phyloP scores from a whole-genome alignment of 2,888 invertebrate species.

The Bedellia somnulentella region DNA sequence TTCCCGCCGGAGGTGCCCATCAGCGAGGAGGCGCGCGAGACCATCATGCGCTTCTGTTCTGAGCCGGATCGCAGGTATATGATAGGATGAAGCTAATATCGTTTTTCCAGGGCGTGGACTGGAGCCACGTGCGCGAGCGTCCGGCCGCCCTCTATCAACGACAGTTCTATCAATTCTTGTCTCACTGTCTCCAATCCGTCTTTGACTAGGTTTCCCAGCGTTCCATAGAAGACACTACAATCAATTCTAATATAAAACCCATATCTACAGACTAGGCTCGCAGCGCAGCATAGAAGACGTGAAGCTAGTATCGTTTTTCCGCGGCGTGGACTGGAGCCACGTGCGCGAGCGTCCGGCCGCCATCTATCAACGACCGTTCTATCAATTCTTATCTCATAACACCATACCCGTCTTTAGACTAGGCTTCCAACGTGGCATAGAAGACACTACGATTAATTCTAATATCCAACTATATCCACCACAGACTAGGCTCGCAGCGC shows the following conservation, averaged over 20 bases:
- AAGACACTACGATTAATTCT: no score
- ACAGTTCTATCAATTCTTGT: no score
- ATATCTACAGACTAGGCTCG: conserved; percentile 80
- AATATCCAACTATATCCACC: no score
- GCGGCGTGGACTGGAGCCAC: conserved; percentile 98
- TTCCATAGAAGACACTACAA: no score
- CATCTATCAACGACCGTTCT: no score
- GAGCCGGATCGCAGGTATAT: conserved; percentile 87
- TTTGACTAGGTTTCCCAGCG: no score
- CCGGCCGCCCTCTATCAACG: conserved; percentile 99
- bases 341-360: conserved; percentile 98
- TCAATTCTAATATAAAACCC: no score
- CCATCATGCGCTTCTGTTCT: conserved; percentile 94
- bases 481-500: conserved; percentile 76
- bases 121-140: conserved; percentile 98
- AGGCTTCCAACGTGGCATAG: no score
- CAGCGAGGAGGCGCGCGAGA: conserved; percentile 95
- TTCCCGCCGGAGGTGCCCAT: conserved; percentile 99
- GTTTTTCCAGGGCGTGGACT: conserved; percentile 97
- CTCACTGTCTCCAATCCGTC: no score
- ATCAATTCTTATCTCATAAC: no score
- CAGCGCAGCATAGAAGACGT: conserved; percentile 93
- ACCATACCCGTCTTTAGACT: no score
- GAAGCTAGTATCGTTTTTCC: conserved; percentile 90
- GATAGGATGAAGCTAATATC: conserved; percentile 84